Conservation (phyloP, 2,888 invertebrate species). For the Falcaria lacertinaria region DNA sequence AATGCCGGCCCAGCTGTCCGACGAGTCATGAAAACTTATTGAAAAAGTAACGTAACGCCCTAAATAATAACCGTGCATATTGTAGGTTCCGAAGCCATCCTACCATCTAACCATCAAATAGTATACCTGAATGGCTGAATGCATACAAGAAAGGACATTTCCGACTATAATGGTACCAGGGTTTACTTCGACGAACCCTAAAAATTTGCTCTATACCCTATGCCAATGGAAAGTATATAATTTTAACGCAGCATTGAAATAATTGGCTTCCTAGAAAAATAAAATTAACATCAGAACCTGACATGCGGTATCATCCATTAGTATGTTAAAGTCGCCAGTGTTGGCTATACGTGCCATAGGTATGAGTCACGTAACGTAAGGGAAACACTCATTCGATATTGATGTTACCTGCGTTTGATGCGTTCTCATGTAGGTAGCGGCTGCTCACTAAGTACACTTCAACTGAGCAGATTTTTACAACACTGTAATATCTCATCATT, state of each 20-base stretch:
- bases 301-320: slow-evolving; percentile 36
- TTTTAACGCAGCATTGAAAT: neutral
- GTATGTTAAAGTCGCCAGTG: slow-evolving; percentile 68
- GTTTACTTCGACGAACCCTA: no score
- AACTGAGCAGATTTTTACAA: neutral
- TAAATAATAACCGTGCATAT: no score
- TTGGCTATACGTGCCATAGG: slow-evolving; percentile 65
- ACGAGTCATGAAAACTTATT: neutral
- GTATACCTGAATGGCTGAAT: no score
- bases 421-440: slow-evolving; percentile 46
- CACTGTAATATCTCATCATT: neutral
- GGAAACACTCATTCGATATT: slow-evolving; percentile 72
- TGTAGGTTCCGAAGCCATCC: no score
- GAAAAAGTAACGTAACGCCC: no score
- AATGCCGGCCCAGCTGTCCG: neutral
- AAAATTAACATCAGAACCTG: slow-evolving; percentile 45
- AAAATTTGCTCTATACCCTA: no score
- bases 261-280: slow-evolving; percentile 44
- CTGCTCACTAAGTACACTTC: neutral
- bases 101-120: no score
- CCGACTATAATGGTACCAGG: no score
- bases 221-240: no score
- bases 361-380: slow-evolving; percentile 78
- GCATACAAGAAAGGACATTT: no score
- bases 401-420: slow-evolving; percentile 53